A percentile compares a stretch with the other conserved stretches of the same genome.
These are phyloP conservation scores for Cryptomyrus ogoouensis DNA, from an alignment of 2,113 vertebrate genomes.

Conservation along the genomic window DNA sequence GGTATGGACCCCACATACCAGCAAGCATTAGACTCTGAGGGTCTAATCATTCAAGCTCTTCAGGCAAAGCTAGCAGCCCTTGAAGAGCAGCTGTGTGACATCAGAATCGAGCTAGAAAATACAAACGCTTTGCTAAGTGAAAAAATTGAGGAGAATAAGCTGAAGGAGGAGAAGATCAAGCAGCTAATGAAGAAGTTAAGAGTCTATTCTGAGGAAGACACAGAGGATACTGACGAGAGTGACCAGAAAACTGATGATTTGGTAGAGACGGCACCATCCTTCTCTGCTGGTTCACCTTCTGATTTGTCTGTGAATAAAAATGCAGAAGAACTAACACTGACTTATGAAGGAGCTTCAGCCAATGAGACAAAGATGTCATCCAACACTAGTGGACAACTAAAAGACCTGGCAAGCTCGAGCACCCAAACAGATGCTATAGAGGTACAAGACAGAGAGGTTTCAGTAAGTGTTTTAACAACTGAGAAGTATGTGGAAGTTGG, in stretches of 20 bases:
- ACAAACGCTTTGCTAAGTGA: slow-evolving; percentile 62
- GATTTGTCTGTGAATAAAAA: slow-evolving; percentile 60
- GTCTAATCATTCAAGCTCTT: slow-evolving; percentile 45
- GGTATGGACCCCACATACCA: neutral
- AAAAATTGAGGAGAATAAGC: slow-evolving; percentile 70
- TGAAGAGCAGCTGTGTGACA: slow-evolving; percentile 66
- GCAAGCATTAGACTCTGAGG: slow-evolving; percentile 29
- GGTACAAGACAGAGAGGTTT: slow-evolving; percentile 26
- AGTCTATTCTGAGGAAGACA: slow-evolving; percentile 47
- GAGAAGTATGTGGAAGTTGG: slow-evolving; percentile 29
- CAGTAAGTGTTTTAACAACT: neutral
- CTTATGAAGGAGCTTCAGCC: slow-evolving; percentile 57
- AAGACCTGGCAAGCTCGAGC: slow-evolving; percentile 28
- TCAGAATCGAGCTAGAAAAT: slow-evolving; percentile 68
- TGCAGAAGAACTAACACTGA: slow-evolving; percentile 35
- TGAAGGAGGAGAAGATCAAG: slow-evolving; percentile 70
- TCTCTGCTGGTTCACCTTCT: slow-evolving; percentile 7
- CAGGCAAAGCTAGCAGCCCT: slow-evolving; percentile 67
- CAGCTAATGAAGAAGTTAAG: slow-evolving; percentile 61
- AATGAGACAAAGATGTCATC: slow-evolving; percentile 25
- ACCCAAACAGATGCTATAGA: slow-evolving; percentile 36
- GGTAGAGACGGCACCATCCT: slow-evolving; percentile 6
- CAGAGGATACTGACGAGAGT: slow-evolving; percentile 44
- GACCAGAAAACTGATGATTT: slow-evolving; percentile 30
- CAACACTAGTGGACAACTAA: slow-evolving; percentile 19